Evolutionary conservation across 2,113 vertebrate species (phyloP).

Genomic region (Mesitornis unicolor): DNA sequence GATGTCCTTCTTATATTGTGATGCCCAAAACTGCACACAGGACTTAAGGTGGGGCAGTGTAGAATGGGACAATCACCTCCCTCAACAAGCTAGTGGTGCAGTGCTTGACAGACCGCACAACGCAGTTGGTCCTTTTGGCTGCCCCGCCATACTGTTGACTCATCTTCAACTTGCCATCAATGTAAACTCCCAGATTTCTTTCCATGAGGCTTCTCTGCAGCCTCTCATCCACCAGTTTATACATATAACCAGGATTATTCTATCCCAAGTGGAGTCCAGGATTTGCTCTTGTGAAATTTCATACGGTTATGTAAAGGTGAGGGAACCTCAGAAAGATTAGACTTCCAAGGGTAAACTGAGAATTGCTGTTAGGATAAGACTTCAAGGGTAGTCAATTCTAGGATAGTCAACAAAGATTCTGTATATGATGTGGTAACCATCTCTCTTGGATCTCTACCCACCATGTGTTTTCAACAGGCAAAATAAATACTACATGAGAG

Average conservation of each 20-base stretch:
- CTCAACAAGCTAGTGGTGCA: rapidly evolving
- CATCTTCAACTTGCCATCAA: neutral
- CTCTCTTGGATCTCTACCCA: neutral
- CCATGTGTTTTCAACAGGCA: neutral
- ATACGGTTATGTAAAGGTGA: neutral
- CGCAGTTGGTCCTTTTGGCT: neutral
- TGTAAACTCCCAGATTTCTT: neutral
- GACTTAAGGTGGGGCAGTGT: neutral
- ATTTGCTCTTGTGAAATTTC: neutral
- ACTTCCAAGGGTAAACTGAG: neutral
- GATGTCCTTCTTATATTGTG: neutral
- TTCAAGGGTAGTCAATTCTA: too few species aligned
- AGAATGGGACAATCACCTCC: neutral
- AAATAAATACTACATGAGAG: neutral
- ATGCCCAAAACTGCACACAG: neutral
- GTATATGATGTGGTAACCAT: neutral
- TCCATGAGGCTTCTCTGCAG: neutral
- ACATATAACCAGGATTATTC: neutral
- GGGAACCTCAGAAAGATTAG: neutral
- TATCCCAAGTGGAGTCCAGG: rapidly evolving
- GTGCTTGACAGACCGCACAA: neutral
- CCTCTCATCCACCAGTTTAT: neutral
- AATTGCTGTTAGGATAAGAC: neutral
- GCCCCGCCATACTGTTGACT: neutral
- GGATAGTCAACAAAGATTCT: neutral